Evolutionary conservation across 2,797 vertebrate species (phyloP).

Genomic region (Falco columbarius): DNA sequence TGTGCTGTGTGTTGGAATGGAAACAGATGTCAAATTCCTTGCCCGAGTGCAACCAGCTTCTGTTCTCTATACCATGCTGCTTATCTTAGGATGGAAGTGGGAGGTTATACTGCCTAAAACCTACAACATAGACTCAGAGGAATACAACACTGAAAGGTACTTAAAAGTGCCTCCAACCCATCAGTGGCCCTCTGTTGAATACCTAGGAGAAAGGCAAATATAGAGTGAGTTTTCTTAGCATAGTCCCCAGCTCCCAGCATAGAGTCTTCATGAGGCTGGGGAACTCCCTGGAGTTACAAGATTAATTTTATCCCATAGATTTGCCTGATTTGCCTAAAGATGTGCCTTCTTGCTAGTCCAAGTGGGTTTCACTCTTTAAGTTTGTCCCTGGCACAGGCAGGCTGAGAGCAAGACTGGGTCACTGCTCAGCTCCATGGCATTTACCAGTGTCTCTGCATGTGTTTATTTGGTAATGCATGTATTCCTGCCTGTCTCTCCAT

Average conservation of each 20-base stretch:
- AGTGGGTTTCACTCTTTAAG: background rate
- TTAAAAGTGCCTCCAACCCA: background rate
- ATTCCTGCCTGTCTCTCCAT: background rate
- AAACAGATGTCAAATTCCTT: background rate
- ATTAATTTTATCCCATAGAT: background rate
- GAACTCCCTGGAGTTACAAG: background rate
- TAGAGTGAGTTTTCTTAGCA: background rate
- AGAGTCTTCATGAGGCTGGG: background rate
- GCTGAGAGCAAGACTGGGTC: background rate
- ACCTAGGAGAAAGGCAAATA: background rate
- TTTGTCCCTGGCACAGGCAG: background rate
- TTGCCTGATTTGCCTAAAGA: background rate
- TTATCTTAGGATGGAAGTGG: background rate
- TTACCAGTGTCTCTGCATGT: background rate
- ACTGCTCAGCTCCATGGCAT: background rate
- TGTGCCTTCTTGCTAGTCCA: background rate
- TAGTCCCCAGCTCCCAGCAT: background rate
- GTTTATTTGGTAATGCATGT: background rate
- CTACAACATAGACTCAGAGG: background rate
- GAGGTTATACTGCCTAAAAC: background rate
- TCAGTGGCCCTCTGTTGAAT: background rate
- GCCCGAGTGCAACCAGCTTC: background rate
- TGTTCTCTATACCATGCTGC: background rate
- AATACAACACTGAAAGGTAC: background rate
- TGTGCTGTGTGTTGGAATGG: rapidly evolving